Evolutionary conservation across 2,797 vertebrate species (phyloP).

Genomic region (Danio jaintianensis): DNA sequence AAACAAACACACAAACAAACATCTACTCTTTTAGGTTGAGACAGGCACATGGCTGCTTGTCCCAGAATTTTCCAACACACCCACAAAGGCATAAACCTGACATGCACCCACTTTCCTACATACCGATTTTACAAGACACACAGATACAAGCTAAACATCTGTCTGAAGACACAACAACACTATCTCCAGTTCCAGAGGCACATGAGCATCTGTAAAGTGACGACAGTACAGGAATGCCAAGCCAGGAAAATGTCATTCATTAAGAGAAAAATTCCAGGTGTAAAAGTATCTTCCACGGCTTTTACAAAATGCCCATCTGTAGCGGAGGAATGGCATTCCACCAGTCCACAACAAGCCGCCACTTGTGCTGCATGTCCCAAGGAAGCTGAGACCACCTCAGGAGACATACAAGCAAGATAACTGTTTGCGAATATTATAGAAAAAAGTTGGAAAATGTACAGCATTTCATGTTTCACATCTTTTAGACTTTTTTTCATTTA

Average conservation of each 20-base stretch:
- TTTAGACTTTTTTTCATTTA: no score
- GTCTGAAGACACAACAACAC: slow-evolving; percentile 38
- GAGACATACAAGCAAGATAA: neutral
- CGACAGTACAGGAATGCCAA: slow-evolving; percentile 64
- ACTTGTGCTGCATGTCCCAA: slow-evolving; percentile 24
- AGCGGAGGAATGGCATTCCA: slow-evolving; percentile 37
- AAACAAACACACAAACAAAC: neutral
- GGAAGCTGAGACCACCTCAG: neutral
- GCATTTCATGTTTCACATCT: no score
- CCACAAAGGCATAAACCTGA: neutral
- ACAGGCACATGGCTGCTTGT: neutral
- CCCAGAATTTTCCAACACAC: neutral
- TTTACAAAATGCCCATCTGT: slow-evolving; percentile 28
- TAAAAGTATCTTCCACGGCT: slow-evolving; percentile 49
- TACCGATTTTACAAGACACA: slow-evolving; percentile 19
- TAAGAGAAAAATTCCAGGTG: slow-evolving; percentile 73
- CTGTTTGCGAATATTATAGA: neutral
- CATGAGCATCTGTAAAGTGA: slow-evolving; percentile 34
- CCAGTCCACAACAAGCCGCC: slow-evolving; percentile 27
- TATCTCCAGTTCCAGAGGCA: slow-evolving; percentile 18
- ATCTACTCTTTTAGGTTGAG: neutral
- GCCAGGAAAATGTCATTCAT: slow-evolving; percentile 69
- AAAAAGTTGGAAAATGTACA: no score
- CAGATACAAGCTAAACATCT: slow-evolving; percentile 33
- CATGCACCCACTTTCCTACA: slow-evolving; percentile 11